phyloP scores from a whole-genome alignment of 2,113 vertebrate genomes.

The Cryptoleucopteryx plumbea region DNA sequence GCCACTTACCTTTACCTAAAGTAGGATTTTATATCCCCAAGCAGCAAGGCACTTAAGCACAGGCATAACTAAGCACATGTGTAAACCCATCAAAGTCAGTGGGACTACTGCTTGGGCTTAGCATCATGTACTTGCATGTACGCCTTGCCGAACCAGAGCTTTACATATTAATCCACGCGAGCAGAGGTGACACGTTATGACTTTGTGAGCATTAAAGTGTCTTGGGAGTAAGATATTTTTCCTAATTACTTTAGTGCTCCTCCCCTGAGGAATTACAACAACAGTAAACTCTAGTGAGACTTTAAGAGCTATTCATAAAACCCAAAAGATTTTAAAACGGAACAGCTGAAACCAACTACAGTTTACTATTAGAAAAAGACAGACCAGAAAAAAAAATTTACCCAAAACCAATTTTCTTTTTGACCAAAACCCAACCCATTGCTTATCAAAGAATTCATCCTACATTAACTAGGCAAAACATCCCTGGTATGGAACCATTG shows the following conservation, averaged over 20 bases:
- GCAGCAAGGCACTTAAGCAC: background rate
- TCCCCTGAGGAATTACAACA: background rate
- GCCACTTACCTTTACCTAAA: background rate
- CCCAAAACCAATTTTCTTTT: background rate
- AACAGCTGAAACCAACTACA: background rate
- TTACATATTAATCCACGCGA: background rate
- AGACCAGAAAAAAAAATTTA: background rate
- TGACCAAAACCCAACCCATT: background rate
- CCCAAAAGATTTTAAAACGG: background rate
- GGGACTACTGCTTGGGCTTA: background rate
- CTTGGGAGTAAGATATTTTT: background rate
- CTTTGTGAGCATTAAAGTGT: background rate
- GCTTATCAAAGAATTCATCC: slow-evolving; percentile 7
- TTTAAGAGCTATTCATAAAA: background rate
- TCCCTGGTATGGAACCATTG: background rate
- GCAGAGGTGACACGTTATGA: background rate
- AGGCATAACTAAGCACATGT: background rate
- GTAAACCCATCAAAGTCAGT: background rate
- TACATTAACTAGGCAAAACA: slow-evolving; percentile 25
- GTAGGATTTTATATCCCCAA: background rate
- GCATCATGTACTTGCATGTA: too few relatives aligned
- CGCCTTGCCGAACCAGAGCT: background rate
- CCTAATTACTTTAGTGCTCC: background rate
- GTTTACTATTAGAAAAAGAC: background rate
- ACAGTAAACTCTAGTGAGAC: background rate